A percentile compares a stretch with the other conserved stretches of the same genome.
These are phyloP conservation scores for Enchytraeus crypticus DNA, from an alignment of 2,888 invertebrate species.

Conservation along the genomic window DNA sequence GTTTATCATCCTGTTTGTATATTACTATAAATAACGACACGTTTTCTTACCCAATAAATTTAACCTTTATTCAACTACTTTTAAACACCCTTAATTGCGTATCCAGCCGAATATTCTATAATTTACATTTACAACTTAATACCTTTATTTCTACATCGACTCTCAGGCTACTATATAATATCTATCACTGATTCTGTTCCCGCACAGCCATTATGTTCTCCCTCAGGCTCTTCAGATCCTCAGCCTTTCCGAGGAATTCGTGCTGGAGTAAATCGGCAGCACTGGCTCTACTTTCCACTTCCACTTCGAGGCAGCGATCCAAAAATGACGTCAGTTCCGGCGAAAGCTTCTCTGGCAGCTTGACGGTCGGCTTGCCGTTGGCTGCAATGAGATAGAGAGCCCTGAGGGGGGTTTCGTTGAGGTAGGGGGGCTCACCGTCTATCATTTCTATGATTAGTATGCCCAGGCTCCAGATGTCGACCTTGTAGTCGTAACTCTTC, in stretches of 20 bases:
- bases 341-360: conserved; percentile 89
- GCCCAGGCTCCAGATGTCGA: conserved; percentile 94
- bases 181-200: too few species aligned
- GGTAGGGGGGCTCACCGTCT: conserved; percentile 97
- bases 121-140: too few species aligned
- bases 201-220: conserved; percentile 71
- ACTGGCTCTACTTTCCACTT: conserved; percentile 52
- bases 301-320: conserved; percentile 55
- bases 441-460: conserved; percentile 99
- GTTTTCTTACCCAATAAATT: too few species aligned
- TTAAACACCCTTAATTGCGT: too few species aligned
- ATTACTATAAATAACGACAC: too few species aligned
- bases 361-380: conserved; percentile 97
- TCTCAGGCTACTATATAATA: too few species aligned
- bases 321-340: conserved; percentile 83
- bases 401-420: conserved; percentile 93
- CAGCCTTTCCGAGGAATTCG: conserved; percentile 89
- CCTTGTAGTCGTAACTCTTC: conserved; percentile 95
- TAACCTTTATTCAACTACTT: too few species aligned
- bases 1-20: too few species aligned
- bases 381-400: conserved; percentile 93
- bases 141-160: too few species aligned
- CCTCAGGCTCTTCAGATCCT: conserved; percentile 88
- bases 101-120: too few species aligned
- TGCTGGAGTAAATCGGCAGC: conserved; percentile 60